phyloP scores from a whole-genome alignment of 2,113 vertebrate genomes.

The Rhineura floridana region DNA sequence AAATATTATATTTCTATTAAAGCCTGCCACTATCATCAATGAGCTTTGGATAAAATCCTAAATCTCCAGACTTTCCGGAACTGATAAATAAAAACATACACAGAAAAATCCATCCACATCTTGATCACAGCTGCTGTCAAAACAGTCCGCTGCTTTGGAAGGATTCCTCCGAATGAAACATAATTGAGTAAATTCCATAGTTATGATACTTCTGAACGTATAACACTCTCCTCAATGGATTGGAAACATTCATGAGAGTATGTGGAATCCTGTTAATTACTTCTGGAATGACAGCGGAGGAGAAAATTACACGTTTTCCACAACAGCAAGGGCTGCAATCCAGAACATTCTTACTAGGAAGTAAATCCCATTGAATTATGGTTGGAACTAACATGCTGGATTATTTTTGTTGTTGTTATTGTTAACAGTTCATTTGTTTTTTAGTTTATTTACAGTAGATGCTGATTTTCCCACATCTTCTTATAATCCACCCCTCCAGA shows the following conservation, averaged over 20 bases:
- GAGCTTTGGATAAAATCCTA: constrained; percentile 37
- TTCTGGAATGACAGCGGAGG: constrained; percentile 31
- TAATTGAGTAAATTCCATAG: constrained; percentile 68
- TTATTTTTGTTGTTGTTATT: not conserved
- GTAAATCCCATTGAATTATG: not conserved
- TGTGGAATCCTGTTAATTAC: constrained; percentile 33
- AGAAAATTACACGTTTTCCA: constrained; percentile 18
- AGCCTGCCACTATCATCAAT: constrained; percentile 19
- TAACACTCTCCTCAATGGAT: constrained; percentile 57
- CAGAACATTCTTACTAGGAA: not conserved
- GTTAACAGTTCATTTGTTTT: not conserved
- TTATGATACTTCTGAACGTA: constrained; percentile 61
- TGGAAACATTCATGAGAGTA: constrained; percentile 63
- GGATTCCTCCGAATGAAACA: constrained; percentile 62
- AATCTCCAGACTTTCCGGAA: constrained; percentile 34
- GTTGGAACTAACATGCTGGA: not conserved
- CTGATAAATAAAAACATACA: constrained; percentile 60
- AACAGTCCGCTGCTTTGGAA: constrained; percentile 51
- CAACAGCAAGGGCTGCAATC: constrained; percentile 14
- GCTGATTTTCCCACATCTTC: too few species aligned
- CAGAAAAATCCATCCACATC: constrained; percentile 55
- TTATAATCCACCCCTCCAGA: too few species aligned
- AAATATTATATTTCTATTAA: constrained; percentile 16
- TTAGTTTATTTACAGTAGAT: too few species aligned
- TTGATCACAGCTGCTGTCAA: constrained; percentile 66